These are phyloP conservation scores for Amphimallon solstitiale DNA, from an alignment of 2,888 invertebrate genomes.

Conservation along the genomic window DNA sequence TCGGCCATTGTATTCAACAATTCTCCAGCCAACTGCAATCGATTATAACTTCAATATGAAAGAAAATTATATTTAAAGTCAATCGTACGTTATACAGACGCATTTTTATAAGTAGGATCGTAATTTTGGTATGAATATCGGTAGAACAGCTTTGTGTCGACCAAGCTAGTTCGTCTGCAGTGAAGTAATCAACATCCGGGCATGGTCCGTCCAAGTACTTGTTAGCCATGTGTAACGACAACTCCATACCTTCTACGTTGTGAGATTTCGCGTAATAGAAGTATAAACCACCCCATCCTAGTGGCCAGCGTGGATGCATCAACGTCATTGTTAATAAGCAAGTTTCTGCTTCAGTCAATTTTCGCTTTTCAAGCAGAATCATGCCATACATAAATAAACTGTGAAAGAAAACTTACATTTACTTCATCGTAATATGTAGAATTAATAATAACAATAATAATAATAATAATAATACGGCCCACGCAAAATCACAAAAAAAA, in stretches of 20 bases:
- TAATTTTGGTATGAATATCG: conserved; percentile 53
- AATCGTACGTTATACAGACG: conserved; percentile 39
- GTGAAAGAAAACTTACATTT: background rate
- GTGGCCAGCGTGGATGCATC: conserved; percentile 54
- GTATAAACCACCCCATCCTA: conserved; percentile 59
- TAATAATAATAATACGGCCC: no score
- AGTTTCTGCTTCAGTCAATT: conserved; percentile 56
- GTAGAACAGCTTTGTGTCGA: conserved; percentile 40
- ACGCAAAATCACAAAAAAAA: no score
- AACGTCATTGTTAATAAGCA: conserved; percentile 56
- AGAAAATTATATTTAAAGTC: background rate
- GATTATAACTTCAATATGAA: background rate
- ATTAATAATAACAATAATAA: no score
- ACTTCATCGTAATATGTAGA: no score
- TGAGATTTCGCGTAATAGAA: conserved; percentile 55
- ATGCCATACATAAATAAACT: conserved; percentile 56
- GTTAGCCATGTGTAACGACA: conserved; percentile 54
- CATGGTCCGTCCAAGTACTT: conserved; percentile 49
- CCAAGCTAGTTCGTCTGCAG: conserved; percentile 57
- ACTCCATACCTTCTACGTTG: conserved; percentile 55
- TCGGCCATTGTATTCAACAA: conserved; percentile 52
- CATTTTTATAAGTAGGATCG: conserved; percentile 56
- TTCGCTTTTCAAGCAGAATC: conserved; percentile 52
- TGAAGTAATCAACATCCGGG: conserved; percentile 44
- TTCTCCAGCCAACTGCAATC: conserved; percentile 55